phyloP scores from a whole-genome alignment of 2,797 vertebrate species.

The Lepilemur ruficaudatus region DNA sequence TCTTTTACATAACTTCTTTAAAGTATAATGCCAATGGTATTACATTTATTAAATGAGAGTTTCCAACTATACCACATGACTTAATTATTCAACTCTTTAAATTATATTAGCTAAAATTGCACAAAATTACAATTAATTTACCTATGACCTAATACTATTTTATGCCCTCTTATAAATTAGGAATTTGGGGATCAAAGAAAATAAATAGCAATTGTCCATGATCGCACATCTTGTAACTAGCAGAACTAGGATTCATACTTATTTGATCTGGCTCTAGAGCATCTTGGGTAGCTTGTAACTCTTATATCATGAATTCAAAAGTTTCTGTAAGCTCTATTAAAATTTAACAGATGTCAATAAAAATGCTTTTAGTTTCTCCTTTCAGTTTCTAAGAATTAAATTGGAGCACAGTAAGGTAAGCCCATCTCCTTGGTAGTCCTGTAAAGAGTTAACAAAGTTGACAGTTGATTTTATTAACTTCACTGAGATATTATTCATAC shows the following conservation, averaged over 20 bases:
- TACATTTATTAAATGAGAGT: neutral
- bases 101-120: neutral
- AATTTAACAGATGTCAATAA: neutral
- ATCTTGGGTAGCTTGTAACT: neutral
- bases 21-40: neutral
- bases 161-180: neutral
- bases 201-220: neutral
- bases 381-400: neutral
- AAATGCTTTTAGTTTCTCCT: neutral
- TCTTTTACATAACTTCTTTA: neutral
- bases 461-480: neutral
- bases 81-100: neutral
- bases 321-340: neutral
- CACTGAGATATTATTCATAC: neutral
- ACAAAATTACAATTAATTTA: neutral
- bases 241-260: neutral
- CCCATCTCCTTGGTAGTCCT: neutral
- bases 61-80: neutral
- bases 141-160: neutral
- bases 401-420: neutral
- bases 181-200: neutral
- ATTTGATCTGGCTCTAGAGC: neutral
- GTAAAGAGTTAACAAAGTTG: neutral
- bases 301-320: neutral
- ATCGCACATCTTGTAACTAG: neutral